These are phyloP conservation scores for Eupeodes latifasciatus DNA, from an alignment of 2,888 invertebrate species.

Conservation along the genomic window DNA sequence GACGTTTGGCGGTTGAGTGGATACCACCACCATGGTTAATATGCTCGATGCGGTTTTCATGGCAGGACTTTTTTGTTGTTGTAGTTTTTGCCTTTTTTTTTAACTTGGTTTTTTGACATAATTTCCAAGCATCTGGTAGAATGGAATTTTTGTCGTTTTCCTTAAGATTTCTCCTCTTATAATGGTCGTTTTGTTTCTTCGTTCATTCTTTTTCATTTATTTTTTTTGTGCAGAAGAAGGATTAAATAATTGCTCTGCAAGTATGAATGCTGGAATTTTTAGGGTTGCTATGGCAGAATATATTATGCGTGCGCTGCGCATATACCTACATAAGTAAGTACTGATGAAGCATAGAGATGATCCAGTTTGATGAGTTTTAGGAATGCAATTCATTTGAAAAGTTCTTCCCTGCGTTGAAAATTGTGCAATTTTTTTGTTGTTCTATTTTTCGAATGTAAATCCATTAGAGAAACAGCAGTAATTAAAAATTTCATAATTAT, in stretches of 20 bases:
- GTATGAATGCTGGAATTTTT: conserved; percentile 31
- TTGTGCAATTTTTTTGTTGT: too few relatives aligned
- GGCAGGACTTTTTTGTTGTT: conserved; percentile 62
- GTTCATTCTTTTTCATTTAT: neutral
- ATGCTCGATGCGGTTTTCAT: conserved; percentile 50
- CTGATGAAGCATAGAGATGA: neutral
- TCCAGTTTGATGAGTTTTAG: conserved; percentile 57
- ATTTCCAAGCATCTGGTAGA: conserved; percentile 72
- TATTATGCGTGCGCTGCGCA: conserved; percentile 30
- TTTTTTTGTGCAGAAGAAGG: conserved; percentile 44
- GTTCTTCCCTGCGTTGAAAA: neutral
- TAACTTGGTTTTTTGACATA: conserved; percentile 60
- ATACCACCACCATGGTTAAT: conserved; percentile 62
- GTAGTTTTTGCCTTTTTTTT: conserved; percentile 31
- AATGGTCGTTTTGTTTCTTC: too few relatives aligned
- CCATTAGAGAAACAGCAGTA: conserved; percentile 27
- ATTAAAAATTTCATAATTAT: conserved; percentile 33
- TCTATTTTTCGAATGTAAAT: conserved; percentile 1
- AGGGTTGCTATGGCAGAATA: neutral
- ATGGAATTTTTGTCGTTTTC: conserved; percentile 72
- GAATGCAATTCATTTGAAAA: conserved; percentile 42
- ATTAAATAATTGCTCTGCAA: conserved; percentile 58
- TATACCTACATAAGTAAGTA: neutral
- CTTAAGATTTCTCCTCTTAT: conserved; percentile 37
- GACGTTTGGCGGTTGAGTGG: conserved; percentile 70